Evolutionary conservation across 2,888 invertebrate species (phyloP).

Genomic region (Hypomecis punctinalis): DNA sequence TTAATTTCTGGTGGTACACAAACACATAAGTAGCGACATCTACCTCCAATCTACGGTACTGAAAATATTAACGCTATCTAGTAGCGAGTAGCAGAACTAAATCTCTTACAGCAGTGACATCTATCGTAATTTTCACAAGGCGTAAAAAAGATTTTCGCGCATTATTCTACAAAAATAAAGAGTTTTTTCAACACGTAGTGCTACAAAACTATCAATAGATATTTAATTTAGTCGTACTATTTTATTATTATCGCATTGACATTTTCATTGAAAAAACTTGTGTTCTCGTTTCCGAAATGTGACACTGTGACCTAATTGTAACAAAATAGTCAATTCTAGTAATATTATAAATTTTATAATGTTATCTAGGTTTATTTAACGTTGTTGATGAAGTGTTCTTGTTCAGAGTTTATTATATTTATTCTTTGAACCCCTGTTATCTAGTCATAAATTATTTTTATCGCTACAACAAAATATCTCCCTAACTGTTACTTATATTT

Average conservation of each 20-base stretch:
- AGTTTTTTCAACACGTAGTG: conserved; percentile 16
- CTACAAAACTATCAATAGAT: neutral
- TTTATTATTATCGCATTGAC: conserved; percentile 61
- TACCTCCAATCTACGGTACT: too few species aligned
- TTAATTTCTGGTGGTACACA: too few species aligned
- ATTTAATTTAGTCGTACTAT: conserved; percentile 48
- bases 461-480: conserved; percentile 32
- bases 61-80: conserved; percentile 45
- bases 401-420: conserved; percentile 10
- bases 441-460: conserved; percentile 42
- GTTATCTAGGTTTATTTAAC: conserved; percentile 14
- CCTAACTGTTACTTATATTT: neutral
- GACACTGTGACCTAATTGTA: conserved; percentile 64
- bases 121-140: conserved; percentile 36
- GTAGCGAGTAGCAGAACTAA: conserved; percentile 35
- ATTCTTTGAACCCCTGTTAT: conserved; percentile 36
- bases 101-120: conserved; percentile 41
- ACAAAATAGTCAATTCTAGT: conserved; percentile 47
- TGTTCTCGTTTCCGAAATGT: conserved; percentile 60
- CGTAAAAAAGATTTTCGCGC: conserved; percentile 50
- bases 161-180: conserved; percentile 55
- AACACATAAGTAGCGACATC: too few species aligned
- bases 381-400: conserved; percentile 14
- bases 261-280: conserved; percentile 55
- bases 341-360: conserved; percentile 9